Base-by-base conservation (phyloP, 2,797 vertebrate species). In the Alectoris magna region DNA sequence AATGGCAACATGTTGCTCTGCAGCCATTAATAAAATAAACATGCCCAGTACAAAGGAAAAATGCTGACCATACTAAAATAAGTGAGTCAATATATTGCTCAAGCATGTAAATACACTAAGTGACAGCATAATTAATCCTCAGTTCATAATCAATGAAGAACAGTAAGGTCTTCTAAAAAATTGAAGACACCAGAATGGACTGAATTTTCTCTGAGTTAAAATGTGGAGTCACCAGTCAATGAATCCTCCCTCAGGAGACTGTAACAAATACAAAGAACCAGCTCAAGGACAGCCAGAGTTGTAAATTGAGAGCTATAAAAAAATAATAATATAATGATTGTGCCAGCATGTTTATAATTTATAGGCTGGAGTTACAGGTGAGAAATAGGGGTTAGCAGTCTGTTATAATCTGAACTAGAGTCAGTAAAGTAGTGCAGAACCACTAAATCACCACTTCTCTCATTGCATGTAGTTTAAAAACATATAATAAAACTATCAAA, bases 91-190 rank as follows among this genome's bases (percentile, higher is more conserved):
- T 94, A 87, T 79, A 75, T 67, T 84, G 88, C 94, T 89, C 84
- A 89, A 93, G 83, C 83, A 96, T 84, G n/a, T 96, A 97, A 97
- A 97, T 94, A 96, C 72, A 91, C 88, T 84, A 94, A 80, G 58
- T 95, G 97, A 96, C 96, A 98, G 93, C 71, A 93, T 96, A 97
- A 98, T 97, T 98, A 98, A 98, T 97, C 91, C 94, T 97, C 43
- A 41, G 39, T 95, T 95, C 62, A 88, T 96, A 97, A 96, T 97
- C 96, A 96, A 95, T 97, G 93, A 96, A 76, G 67, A 97, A 96
- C 75, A 94, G 84, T 90, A 95, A 93, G 70, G 84, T 79, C 93
- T 94, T 93, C 71, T 93, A 88, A 96, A 96, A 96, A 97, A 96
- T 21, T 84, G 93, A 96, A 95, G 94, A 87, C 49, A 88, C 71